A percentile compares a stretch with the other conserved stretches of the same genome.
phyloP scores from a whole-genome alignment of 2,797 vertebrate genomes.

The Sebastes cheni region DNA sequence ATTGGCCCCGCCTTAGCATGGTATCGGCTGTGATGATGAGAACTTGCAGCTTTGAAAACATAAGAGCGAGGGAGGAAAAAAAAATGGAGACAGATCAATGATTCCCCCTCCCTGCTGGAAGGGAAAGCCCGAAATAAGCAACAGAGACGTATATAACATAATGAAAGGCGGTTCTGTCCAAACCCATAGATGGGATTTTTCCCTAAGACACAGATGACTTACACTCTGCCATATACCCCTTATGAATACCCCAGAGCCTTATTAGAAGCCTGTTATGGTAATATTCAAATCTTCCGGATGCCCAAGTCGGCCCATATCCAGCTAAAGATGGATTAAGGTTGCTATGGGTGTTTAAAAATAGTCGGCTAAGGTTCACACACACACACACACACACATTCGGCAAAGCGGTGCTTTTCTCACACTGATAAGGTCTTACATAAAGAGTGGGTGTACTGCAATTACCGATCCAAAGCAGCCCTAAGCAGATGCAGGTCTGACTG shows the following conservation, averaged over 20 bases:
- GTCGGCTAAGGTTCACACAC: conserved; percentile 41
- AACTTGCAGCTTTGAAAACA: conserved; percentile 43
- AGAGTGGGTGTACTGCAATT: conserved; percentile 73
- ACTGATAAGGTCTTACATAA: conserved; percentile 76
- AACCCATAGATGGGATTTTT: conserved; percentile 26
- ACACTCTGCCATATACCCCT: conserved; percentile 18
- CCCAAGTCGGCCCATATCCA: conserved; percentile 61
- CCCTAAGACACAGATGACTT: conserved; percentile 30
- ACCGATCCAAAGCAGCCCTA: conserved; percentile 50
- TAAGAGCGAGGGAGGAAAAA: not conserved
- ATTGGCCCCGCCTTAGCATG: conserved; percentile 26
- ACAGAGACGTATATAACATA: not conserved
- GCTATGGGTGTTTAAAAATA: conserved; percentile 80
- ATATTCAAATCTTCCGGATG: conserved; percentile 73
- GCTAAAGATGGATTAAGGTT: conserved; percentile 79
- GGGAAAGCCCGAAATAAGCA: not conserved
- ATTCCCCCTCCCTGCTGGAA: not conserved
- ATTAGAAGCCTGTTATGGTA: conserved; percentile 75
- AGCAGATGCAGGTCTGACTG: conserved; percentile 59
- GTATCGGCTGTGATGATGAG: conserved; percentile 48
- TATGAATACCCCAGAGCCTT: conserved; percentile 74
- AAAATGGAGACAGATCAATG: conserved; percentile 34
- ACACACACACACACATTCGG: conserved; percentile 18
- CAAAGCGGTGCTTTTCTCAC: conserved; percentile 62
- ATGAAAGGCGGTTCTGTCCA: conserved; percentile 11